Evolutionary conservation across 2,888 invertebrate species (phyloP).

Genomic region (Volucella zonaria): DNA sequence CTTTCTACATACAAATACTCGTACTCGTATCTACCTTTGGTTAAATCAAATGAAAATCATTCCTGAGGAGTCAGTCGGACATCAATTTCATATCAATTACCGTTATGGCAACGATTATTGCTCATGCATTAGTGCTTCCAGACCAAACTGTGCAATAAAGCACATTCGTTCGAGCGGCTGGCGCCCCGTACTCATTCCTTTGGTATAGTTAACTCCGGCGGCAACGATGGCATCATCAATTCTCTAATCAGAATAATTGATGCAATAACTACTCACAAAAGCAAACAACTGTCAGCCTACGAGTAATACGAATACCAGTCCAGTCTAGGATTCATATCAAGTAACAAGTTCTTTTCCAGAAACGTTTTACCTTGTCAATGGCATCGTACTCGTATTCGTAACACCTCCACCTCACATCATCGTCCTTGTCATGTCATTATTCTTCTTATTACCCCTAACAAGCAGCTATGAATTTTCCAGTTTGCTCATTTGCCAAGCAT

Average conservation of each 20-base stretch:
- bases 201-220: background rate
- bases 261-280: background rate
- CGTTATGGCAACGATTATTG: constrained; percentile 49
- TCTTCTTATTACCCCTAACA: too few species aligned
- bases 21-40: background rate
- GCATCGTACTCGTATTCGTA: too few species aligned
- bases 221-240: background rate
- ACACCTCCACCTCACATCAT: too few species aligned
- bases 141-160: constrained; percentile 25
- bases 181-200: background rate
- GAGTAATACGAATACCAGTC: too few species aligned
- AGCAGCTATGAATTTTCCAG: too few species aligned
- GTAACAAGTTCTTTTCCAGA: too few species aligned
- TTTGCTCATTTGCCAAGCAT: too few species aligned
- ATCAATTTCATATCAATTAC: constrained; percentile 55
- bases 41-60: constrained; percentile 40
- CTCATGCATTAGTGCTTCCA: constrained; percentile 34
- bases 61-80: constrained; percentile 3
- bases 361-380: too few species aligned
- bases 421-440: too few species aligned
- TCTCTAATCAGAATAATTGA: constrained; percentile 12
- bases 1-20: background rate
- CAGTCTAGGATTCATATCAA: too few species aligned
- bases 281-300: constrained; percentile 17
- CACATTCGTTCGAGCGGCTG: background rate